Base-by-base conservation (phyloP, 2,797 vertebrate species). In the Chromis chromis region DNA sequence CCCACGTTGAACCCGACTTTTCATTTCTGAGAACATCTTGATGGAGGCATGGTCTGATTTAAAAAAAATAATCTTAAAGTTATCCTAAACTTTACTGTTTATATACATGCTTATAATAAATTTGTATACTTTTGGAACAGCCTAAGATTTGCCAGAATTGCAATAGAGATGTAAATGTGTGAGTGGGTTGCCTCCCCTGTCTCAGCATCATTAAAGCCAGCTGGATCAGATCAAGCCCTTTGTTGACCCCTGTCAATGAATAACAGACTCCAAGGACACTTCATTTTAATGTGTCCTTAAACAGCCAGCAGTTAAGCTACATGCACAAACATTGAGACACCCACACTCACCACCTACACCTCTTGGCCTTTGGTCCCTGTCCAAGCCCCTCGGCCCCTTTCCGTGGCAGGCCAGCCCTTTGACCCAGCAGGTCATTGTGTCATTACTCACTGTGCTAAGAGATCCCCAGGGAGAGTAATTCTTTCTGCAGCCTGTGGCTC, bases 371-470 rank as follows among this genome's bases (percentile, higher is more conserved):
- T 71, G 82, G 77, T 72, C 83, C 64, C 44, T 73, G 71, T 79
- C 79, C 33, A 60, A 78, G 61, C 65, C 77, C 65, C 46, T 70
- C 31, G 22, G 6, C 44, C 73, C 73, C 64, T 85, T 88, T 86
- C 92, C 88, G 81, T 64, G 52, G 49, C 42, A 78, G 88, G 87
- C 81, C 87, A 84, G 77, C 59, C 84, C 90, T 88, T 84, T 90
- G 85, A 92, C 89, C 86, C 49, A 1, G 4, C 12, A 12, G 90
- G 88, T 89, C 86, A 8, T 65, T 58, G 70, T 57, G 48, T 88
- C 90, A 91, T 95, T 92, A 89, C 83, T 92, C 89, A 86, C 60
- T 70, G 72, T 79, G 76, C 74, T 77, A 88, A 86, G 54, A 88
- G 65, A 76, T 84, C 74, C 64, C 83, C 36, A 22, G 62, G 70